These are phyloP conservation scores for Mizuhopecten yessoensis DNA, from an alignment of 1,140 invertebrate genomes.

Conservation along the genomic window DNA sequence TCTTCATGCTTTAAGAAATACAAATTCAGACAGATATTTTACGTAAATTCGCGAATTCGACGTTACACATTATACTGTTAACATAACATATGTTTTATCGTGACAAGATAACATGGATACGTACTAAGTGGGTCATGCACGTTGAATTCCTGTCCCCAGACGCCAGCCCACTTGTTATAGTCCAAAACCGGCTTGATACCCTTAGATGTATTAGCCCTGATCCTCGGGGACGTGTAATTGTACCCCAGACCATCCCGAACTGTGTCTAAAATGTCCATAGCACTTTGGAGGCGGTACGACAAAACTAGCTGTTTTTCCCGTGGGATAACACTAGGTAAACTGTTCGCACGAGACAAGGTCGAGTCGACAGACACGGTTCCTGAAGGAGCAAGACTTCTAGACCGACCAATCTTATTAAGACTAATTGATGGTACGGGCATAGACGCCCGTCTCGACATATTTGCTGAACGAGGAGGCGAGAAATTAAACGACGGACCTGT, in stretches of 20 bases:
- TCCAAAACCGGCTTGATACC: conserved; percentile 66
- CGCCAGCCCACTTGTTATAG: conserved; percentile 73
- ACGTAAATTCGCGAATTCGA: too few relatives aligned
- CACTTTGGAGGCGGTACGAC: conserved; percentile 75
- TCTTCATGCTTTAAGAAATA: too few relatives aligned
- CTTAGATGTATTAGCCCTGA: conserved; percentile 42
- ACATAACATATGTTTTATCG: too few relatives aligned
- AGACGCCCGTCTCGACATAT: conserved; percentile 5
- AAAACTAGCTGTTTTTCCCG: conserved; percentile 70
- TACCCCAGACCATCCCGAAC: conserved; percentile 64
- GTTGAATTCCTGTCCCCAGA: conserved; percentile 73
- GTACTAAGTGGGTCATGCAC: background rate
- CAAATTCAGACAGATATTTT: too few relatives aligned
- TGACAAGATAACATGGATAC: too few relatives aligned
- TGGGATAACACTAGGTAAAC: conserved; percentile 48
- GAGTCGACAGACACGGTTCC: background rate
- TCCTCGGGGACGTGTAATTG: conserved; percentile 67
- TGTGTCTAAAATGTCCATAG: conserved; percentile 79
- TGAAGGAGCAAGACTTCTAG: background rate
- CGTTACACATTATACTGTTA: too few relatives aligned
- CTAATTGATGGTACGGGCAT: background rate
- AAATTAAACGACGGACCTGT: background rate
- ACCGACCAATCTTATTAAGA: background rate
- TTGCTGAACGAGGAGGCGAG: background rate
- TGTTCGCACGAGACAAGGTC: background rate